Conservation (phyloP, 2,113 vertebrate species). For the Tympanuchus pallidicinctus region DNA sequence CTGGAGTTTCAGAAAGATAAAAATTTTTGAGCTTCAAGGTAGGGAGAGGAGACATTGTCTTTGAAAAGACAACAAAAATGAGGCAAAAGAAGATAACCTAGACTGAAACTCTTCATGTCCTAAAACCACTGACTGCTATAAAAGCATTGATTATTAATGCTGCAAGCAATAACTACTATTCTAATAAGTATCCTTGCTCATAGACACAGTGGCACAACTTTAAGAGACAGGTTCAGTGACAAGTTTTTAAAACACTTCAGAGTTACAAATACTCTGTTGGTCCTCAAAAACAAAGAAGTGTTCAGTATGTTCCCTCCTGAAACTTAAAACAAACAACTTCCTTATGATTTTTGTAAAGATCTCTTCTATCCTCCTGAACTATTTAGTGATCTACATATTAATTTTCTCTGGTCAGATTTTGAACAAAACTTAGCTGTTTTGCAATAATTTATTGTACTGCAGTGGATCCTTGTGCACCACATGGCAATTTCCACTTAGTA, state of each 20-base stretch:
- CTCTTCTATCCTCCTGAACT: not conserved
- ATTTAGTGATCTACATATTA: not conserved
- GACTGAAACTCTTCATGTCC: not conserved
- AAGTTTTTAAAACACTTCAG: constrained; percentile 50
- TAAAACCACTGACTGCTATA: not conserved
- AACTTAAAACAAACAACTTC: not conserved
- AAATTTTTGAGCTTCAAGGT: not conserved
- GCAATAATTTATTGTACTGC: not conserved
- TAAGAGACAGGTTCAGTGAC: not conserved
- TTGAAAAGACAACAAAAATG: not conserved
- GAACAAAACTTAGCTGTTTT: not conserved
- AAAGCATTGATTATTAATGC: constrained; percentile 21
- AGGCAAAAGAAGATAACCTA: not conserved
- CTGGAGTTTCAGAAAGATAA: not conserved
- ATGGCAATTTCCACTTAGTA: not conserved
- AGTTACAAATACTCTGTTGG: not conserved
- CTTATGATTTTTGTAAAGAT: not conserved
- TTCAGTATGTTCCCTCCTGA: not conserved
- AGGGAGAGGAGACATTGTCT: not conserved
- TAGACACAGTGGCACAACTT: not conserved
- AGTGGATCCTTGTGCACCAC: not conserved
- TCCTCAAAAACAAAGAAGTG: not conserved
- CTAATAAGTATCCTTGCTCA: not conserved
- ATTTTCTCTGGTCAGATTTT: not conserved
- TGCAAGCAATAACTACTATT: constrained; percentile 14